Percentiles rank a stretch among this genome's conserved stretches.
Evolutionary conservation across 2,797 vertebrate species (phyloP).

Genomic region (Trichosurus vulpecula): DNA sequence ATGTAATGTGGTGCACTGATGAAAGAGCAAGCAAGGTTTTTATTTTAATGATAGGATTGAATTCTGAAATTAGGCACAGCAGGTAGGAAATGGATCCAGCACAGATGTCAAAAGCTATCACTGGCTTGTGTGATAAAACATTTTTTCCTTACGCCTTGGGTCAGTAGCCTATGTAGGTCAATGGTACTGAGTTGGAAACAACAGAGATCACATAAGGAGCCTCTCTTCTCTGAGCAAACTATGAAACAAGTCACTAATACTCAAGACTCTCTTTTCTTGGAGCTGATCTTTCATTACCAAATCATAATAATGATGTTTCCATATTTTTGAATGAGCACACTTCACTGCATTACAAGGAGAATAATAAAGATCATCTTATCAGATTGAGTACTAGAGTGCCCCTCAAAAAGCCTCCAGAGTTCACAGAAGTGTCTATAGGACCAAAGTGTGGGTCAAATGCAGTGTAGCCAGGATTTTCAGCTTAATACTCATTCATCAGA

Average conservation of each 20-base stretch:
- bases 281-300: constrained; percentile 51
- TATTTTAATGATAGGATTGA: constrained; percentile 69
- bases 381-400: background rate
- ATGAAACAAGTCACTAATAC: constrained; percentile 58
- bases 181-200: constrained; percentile 53
- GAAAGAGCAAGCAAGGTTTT: constrained; percentile 60
- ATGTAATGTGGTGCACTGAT: constrained; percentile 49
- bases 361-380: constrained; percentile 38
- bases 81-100: constrained; percentile 68
- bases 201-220: constrained; percentile 33
- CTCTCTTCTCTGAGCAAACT: constrained; percentile 41
- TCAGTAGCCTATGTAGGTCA: constrained; percentile 67
- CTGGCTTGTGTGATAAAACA: constrained; percentile 57
- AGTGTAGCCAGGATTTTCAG: background rate
- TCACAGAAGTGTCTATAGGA: background rate
- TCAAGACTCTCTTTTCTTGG: constrained; percentile 21
- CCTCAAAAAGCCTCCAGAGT: constrained; percentile 18
- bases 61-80: constrained; percentile 73
- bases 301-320: constrained; percentile 39
- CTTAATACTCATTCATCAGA: constrained; percentile 57
- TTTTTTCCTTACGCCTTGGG: constrained; percentile 32
- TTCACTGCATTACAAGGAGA: constrained; percentile 21
- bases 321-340: background rate
- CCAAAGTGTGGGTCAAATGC: background rate
- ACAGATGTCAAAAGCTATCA: constrained; percentile 64